Base-by-base conservation (phyloP, 2,888 invertebrate genomes). In the Dryococelus australis region DNA sequence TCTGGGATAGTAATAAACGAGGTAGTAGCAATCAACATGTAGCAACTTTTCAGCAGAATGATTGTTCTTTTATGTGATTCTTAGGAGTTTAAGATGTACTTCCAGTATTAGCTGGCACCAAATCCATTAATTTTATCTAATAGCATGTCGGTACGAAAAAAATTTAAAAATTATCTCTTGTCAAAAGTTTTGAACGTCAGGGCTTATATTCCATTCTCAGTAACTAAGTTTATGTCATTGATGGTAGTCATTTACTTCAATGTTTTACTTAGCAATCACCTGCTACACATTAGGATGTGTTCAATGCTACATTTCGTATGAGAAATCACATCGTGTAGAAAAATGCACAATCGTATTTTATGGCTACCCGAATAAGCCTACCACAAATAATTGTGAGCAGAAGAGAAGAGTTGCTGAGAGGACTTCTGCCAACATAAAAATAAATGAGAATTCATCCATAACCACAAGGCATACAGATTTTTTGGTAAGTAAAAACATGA, bases 41-140 rank as follows among this genome's bases (percentile, higher is more conserved):
- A 80, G n/a, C 80, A 80, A 80, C 13, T 9, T 20, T 80, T 9
- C 26, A 80, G 24, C n/a, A 80, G 12, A 28, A 80, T 80, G 13
- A 80, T 80, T n/a, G 80, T 80, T 79, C 16, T 80, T 24, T 13
- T 80, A 80, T 13, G 28, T 80, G n/a, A 9, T 80, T 24, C n/a
- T n/a, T 24, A 80, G 80, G n/a, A 80, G 80, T 80, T 80, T 0
- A 80, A 80, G n/a, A 80, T 6, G 24, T 80, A 24, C 8, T 80
- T 80, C 26, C 24, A 80, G n/a, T 80, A 80, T 80, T 13, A n/a
- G 80, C 80, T 16, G 10, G 80, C 80, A 80, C 80, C 80, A 80
- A 80, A 80, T 20, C 80, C 28, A 12, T 26, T 26, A 27, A 4
- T 0, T 28, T 80, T 80, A 80, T 80, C 24, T 80, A 24, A 80